Conservation (phyloP, 2,888 invertebrate genomes). For the Sympetrum striolatum region DNA sequence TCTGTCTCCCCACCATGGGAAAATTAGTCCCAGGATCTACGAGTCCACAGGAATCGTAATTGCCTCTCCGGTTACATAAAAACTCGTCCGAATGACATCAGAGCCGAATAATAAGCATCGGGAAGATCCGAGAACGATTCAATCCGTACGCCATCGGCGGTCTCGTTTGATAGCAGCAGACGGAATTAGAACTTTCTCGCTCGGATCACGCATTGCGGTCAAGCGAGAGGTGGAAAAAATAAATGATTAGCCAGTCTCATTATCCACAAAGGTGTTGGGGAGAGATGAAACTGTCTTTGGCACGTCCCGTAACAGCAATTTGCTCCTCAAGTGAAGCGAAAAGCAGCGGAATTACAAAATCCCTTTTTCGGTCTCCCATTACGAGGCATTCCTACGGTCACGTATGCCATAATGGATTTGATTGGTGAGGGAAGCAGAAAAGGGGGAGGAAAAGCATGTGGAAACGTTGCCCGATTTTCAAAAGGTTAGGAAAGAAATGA, state of each 20-base stretch:
- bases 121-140: not conserved
- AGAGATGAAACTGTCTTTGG: conserved; percentile 39
- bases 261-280: conserved; percentile 18
- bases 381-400: not conserved
- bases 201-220: not conserved
- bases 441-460: not conserved
- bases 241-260: not conserved
- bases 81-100: not conserved
- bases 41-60: too few relatives aligned
- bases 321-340: conserved; percentile 38
- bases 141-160: not conserved
- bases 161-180: not conserved
- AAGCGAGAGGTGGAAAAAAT: not conserved
- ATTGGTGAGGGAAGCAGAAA: not conserved
- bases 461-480: not conserved
- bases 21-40: too few relatives aligned
- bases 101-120: not conserved
- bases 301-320: conserved; percentile 24
- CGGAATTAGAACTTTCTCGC: not conserved
- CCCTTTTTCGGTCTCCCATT: conserved; percentile 21
- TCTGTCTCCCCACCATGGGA: too few relatives aligned
- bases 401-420: conserved; percentile 15
- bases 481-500: not conserved
- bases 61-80: not conserved
- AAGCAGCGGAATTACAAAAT: conserved; percentile 21